Evolutionary conservation across 2,797 vertebrate species (phyloP).

Genomic region (Ptychadena robeensis): DNA sequence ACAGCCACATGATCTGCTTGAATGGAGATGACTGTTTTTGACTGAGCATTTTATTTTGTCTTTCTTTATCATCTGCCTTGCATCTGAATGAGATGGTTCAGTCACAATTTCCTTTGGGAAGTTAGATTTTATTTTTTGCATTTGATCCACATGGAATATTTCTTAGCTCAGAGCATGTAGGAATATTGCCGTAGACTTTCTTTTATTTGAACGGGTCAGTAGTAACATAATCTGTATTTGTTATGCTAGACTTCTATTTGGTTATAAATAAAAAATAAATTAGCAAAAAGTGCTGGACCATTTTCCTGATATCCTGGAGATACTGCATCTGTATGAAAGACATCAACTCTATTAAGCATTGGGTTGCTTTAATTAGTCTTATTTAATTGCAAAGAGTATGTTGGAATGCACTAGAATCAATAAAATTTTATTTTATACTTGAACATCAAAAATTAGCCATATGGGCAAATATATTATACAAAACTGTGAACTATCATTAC

Average conservation of each 20-base stretch:
- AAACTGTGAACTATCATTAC: too few relatives aligned
- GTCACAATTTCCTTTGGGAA: conserved; percentile 18
- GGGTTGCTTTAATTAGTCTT: background rate
- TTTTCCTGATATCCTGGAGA: background rate
- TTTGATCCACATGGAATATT: conserved; percentile 8
- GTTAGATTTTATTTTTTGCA: conserved; percentile 24
- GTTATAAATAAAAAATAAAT: background rate
- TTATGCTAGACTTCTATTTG: background rate
- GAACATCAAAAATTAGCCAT: too few relatives aligned
- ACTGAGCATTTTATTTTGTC: conserved; percentile 52
- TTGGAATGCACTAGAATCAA: background rate
- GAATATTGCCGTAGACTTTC: background rate
- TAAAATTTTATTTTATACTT: too few relatives aligned
- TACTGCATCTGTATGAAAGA: background rate
- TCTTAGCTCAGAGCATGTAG: background rate
- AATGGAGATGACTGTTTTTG: conserved; percentile 45
- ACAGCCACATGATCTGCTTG: conserved; percentile 38
- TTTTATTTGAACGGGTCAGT: background rate
- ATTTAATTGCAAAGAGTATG: background rate
- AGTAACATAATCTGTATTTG: background rate
- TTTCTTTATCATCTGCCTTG: conserved; percentile 40
- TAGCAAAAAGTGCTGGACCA: background rate
- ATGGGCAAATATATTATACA: too few relatives aligned
- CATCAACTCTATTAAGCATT: background rate
- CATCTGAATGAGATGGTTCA: conserved; percentile 34